These are phyloP conservation scores for Dilophus febrilis DNA, from an alignment of 2,888 invertebrate genomes.

Conservation along the genomic window DNA sequence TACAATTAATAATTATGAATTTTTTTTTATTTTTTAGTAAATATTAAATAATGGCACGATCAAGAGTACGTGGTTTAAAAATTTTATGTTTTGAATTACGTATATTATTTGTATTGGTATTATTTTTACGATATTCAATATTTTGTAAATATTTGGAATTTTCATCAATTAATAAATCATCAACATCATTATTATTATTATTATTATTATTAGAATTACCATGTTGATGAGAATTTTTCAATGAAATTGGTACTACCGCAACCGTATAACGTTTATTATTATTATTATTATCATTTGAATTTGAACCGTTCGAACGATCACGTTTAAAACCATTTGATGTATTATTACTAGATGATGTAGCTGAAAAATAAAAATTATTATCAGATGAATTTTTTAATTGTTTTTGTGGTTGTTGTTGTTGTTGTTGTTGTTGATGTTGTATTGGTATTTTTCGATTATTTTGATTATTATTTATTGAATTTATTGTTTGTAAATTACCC, in stretches of 20 bases:
- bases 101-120: background rate
- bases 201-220: background rate
- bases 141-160: background rate
- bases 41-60: constrained; percentile 3
- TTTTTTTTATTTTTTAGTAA: no score
- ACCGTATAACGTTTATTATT: background rate
- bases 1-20: no score
- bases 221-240: background rate
- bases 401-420: no score
- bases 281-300: background rate
- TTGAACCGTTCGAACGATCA: background rate
- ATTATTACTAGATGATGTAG: background rate
- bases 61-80: constrained; percentile 8
- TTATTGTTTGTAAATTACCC: no score
- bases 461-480: no score
- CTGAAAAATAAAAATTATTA: no score
- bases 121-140: background rate
- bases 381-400: no score
- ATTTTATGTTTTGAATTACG: constrained; percentile 3
- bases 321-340: constrained; percentile 5
- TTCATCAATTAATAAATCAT: background rate
- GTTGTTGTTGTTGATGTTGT: no score
- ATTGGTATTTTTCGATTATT: no score
- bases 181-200: background rate
- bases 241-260: background rate